Base-by-base conservation (phyloP, 2,888 invertebrate genomes). In the Callosobruchus maculatus region DNA sequence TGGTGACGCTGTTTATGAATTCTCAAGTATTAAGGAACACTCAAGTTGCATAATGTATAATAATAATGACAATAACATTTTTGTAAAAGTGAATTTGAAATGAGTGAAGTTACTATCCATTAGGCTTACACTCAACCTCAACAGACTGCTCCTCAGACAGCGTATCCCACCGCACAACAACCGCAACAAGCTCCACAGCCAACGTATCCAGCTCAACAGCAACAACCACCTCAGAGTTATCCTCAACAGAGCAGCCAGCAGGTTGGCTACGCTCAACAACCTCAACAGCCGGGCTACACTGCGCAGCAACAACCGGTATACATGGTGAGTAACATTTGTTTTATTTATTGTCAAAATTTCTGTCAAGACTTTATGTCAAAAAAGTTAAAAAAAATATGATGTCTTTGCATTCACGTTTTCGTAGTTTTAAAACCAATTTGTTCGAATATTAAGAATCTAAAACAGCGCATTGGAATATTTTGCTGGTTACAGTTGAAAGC, bases 281-380 rank as follows among this genome's bases (percentile, higher is more conserved):
- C 79, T 30, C 77, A 77, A 68, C 81, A 80, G 69, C 81, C 80
- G 71, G 88, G 88, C 70, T 81, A 80, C 22, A 71, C 72, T 30
- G 30, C 73, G 7, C 71, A 72, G 21, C 75, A 73, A 21, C 76
- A 76, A 31, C 68, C 49, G 4, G 49, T 49, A 49, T 49, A 49
- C 18, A 49, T 49, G 49, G 49, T 49, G 13, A 49, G 49, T 49
- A 1, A 3, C 26, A 26, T 26, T 2, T 26, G 26, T 26, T 26
- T 26, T 26, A 7, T 26, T 26, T 26, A 26, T 26, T 26, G 26
- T 26, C 2, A 26, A 26, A 26, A n/a, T n/a, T n/a, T n/a, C n/a
- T n/a, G n/a, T n/a, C n/a, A n/a, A n/a, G n/a, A n/a, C n/a, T n/a
- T n/a, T n/a, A n/a, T n/a, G n/a, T n/a, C n/a, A n/a, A n/a, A n/a